Evolutionary conservation across 2,797 vertebrate genomes (phyloP).

Genomic region (Mormyrops attenuatus): DNA sequence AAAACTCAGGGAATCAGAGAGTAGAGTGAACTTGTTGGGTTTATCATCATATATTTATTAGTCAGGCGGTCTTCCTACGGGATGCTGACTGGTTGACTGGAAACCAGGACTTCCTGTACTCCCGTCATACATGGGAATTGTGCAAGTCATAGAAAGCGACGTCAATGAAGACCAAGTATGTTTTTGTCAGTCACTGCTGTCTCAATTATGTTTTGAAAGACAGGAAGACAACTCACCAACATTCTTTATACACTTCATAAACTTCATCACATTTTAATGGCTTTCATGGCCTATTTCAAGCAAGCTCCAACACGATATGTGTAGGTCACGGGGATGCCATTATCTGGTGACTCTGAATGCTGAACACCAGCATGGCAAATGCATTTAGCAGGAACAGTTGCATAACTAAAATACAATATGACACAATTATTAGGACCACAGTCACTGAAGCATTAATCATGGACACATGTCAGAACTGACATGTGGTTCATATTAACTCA

Average conservation of each 20-base stretch:
- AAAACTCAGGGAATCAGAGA: not conserved
- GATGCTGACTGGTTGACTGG: not conserved
- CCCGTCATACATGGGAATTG: not conserved
- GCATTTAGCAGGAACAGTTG: slow-evolving; percentile 19
- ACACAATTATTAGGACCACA: slow-evolving; percentile 11
- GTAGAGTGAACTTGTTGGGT: not conserved
- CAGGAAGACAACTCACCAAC: not conserved
- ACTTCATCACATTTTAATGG: slow-evolving; percentile 12
- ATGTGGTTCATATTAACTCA: slow-evolving; percentile 17
- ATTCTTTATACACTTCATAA: not conserved
- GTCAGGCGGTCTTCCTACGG: not conserved
- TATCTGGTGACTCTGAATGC: not conserved
- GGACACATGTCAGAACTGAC: slow-evolving; percentile 15
- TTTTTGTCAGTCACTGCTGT: not conserved
- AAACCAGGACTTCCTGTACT: not conserved
- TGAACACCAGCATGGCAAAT: slow-evolving; percentile 19
- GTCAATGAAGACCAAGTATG: not conserved
- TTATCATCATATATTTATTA: not conserved
- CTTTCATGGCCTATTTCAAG: slow-evolving; percentile 14
- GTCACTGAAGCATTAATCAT: slow-evolving; percentile 5
- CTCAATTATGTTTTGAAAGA: not conserved
- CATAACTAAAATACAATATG: slow-evolving; percentile 15
- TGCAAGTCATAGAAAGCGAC: not conserved
- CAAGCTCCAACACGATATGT: slow-evolving; percentile 12
- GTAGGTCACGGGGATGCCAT: slow-evolving; percentile 5